phyloP scores from a whole-genome alignment of 2,888 invertebrate species.

The Brachyptera putata region DNA sequence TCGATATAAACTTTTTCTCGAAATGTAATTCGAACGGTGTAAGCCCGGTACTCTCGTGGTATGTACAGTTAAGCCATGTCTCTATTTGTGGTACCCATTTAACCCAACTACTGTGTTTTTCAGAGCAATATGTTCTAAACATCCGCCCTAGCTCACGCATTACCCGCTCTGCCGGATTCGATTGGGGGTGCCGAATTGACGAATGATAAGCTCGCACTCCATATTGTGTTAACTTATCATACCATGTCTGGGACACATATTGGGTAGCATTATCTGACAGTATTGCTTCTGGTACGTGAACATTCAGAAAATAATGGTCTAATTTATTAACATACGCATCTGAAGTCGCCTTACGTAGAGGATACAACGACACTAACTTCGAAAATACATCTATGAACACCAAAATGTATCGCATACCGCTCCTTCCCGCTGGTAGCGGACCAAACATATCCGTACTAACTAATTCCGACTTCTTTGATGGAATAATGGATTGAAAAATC shows the following conservation, averaged over 20 bases:
- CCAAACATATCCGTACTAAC: neutral
- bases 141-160: conserved; percentile 3
- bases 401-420: too few species aligned
- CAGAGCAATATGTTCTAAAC: neutral
- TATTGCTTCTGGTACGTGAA: neutral
- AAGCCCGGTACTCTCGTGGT: neutral
- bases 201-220: neutral
- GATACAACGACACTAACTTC: neutral
- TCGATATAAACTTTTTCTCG: too few species aligned
- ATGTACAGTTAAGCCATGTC: neutral
- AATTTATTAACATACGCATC: neutral
- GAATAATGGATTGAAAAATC: too few species aligned
- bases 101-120: neutral
- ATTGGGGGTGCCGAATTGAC: neutral
- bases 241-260: neutral
- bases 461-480: too few species aligned
- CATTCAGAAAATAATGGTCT: neutral
- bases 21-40: neutral
- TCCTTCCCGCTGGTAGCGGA: neutral
- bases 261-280: neutral
- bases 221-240: neutral
- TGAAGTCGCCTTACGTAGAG: conserved; percentile 10
- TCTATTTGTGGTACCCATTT: neutral
- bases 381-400: neutral
- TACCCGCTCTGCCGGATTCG: conserved; percentile 3